Percentiles rank a stretch among this genome's conserved stretches.
These are phyloP conservation scores for Nyleta sp. DNA, from an alignment of 2,888 invertebrate species.

Conservation along the genomic window DNA sequence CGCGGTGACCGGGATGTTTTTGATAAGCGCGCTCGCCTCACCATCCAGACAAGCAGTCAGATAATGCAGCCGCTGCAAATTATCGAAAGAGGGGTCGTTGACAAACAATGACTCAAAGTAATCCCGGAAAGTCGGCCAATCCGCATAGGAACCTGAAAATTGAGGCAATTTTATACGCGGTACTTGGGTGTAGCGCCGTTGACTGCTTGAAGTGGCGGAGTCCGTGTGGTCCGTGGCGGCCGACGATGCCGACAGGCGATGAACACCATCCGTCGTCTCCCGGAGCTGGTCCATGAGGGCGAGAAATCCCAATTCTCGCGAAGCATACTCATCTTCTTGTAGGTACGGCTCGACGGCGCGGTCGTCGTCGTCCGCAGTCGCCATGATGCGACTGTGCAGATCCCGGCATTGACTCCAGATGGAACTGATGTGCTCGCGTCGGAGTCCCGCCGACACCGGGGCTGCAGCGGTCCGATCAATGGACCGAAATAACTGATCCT, in stretches of 20 bases:
- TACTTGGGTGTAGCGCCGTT: too few species aligned
- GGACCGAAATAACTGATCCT: too few species aligned
- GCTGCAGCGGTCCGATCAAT: not conserved
- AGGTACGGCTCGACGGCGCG: not conserved
- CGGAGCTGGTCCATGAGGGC: not conserved
- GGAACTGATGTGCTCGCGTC: not conserved
- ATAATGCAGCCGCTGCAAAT: slow-evolving; percentile 1
- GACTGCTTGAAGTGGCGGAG: too few species aligned
- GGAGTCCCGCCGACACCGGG: not conserved
- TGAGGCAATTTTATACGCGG: too few species aligned
- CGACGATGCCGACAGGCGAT: too few species aligned
- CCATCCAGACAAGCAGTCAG: not conserved
- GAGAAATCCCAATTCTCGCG: not conserved
- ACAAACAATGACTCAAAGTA: not conserved
- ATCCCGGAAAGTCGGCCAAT: not conserved
- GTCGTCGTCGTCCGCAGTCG: not conserved
- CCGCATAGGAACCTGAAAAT: not conserved
- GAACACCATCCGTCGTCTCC: too few species aligned
- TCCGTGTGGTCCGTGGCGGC: too few species aligned
- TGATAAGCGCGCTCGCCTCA: not conserved
- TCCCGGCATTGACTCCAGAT: not conserved
- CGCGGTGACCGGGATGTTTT: not conserved
- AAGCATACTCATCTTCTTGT: not conserved
- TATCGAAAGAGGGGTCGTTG: not conserved
- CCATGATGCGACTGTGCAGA: not conserved